Evolutionary conservation across 2,113 vertebrate genomes (phyloP).

Genomic region (Nibea coibor): DNA sequence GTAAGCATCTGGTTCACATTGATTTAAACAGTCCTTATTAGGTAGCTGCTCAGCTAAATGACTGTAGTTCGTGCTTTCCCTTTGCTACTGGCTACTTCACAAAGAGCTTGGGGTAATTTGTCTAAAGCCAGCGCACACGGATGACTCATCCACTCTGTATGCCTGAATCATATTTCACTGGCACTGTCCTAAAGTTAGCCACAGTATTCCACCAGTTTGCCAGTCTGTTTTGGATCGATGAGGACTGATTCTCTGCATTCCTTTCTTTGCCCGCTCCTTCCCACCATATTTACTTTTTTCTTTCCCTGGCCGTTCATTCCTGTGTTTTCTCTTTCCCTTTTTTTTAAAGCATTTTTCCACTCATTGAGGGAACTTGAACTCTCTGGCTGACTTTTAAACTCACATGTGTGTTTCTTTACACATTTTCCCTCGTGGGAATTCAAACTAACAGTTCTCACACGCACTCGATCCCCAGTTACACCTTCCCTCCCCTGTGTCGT

Average conservation of each 20-base stretch:
- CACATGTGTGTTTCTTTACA: not conserved
- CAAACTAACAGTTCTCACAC: not conserved
- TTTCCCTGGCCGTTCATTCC: not conserved
- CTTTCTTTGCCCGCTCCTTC: constrained; percentile 17
- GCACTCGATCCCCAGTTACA: not conserved
- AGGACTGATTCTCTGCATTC: constrained; percentile 37
- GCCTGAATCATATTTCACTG: constrained; percentile 63
- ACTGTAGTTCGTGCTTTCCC: not conserved
- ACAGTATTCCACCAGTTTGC: constrained; percentile 12
- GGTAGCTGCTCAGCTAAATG: constrained; percentile 22
- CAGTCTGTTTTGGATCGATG: constrained; percentile 32
- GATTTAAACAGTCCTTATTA: constrained; percentile 33
- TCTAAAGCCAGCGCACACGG: constrained; percentile 11
- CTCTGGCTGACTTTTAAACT: not conserved
- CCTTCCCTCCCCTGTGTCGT: not conserved
- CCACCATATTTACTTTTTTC: not conserved
- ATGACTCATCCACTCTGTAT: constrained; percentile 58
- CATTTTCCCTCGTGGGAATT: not conserved
- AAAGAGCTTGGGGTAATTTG: constrained; percentile 14
- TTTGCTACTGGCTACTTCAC: not conserved
- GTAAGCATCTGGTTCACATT: constrained; percentile 43
- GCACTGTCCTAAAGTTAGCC: constrained; percentile 49
- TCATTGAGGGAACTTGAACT: not conserved
- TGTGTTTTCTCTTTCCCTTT: not conserved
- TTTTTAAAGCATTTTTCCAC: not conserved